phyloP scores from a whole-genome alignment of 2,888 invertebrate species.

The Rotaria macrura region DNA sequence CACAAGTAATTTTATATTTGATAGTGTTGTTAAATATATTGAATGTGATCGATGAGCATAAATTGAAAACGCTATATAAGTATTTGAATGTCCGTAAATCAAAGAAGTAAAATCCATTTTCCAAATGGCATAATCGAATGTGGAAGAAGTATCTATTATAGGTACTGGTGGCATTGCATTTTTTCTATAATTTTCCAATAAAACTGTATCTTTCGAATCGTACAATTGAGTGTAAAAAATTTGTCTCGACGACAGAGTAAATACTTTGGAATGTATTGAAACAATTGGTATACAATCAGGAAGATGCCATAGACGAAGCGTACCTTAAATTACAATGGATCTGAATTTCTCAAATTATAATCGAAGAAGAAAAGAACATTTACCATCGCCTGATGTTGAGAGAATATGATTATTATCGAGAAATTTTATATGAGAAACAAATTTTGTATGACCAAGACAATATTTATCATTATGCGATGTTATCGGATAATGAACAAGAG shows the following conservation, averaged over 20 bases:
- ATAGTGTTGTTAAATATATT: neutral
- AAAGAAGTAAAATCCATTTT: neutral
- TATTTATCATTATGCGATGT: constrained; percentile 64
- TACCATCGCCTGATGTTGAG: constrained; percentile 26
- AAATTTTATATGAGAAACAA: constrained; percentile 25
- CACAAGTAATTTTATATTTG: neutral
- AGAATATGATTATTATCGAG: constrained; percentile 14
- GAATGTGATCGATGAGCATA: neutral
- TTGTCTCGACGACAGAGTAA: neutral
- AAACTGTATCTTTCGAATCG: rapidly evolving
- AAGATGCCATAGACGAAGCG: neutral
- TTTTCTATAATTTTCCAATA: neutral
- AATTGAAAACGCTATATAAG: neutral
- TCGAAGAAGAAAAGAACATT: neutral
- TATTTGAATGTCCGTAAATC: neutral
- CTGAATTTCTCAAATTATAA: neutral
- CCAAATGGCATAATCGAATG: neutral
- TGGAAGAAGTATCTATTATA: neutral
- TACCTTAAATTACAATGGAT: neutral
- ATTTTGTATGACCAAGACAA: constrained; percentile 26
- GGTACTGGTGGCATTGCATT: neutral
- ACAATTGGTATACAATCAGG: neutral
- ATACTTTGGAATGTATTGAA: neutral
- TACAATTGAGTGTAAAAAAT: neutral
- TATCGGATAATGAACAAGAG: constrained; percentile 71